These are phyloP conservation scores for Eufriesea mexicana DNA, from an alignment of 1,140 invertebrate species.

Conservation along the genomic window DNA sequence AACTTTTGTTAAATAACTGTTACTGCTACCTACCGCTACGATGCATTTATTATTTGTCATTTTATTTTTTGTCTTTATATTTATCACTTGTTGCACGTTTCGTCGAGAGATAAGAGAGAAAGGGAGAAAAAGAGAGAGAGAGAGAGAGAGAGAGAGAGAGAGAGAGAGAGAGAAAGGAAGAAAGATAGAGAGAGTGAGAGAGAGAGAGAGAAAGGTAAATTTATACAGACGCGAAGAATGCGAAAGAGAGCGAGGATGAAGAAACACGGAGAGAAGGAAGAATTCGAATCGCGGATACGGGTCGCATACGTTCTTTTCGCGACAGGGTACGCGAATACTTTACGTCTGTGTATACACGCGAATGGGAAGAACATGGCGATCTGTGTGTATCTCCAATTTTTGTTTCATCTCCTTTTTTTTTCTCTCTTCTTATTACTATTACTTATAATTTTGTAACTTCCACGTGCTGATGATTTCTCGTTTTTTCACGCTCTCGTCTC, in stretches of 20 bases:
- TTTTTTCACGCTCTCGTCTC: slow-evolving; percentile 10
- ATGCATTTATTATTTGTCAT: slow-evolving; percentile 48
- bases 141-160: not conserved
- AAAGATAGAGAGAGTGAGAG: not conserved
- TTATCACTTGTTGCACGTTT: slow-evolving; percentile 50
- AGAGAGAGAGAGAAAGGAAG: not conserved
- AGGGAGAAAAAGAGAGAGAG: slow-evolving; percentile 3
- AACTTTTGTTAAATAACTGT: slow-evolving; percentile 6
- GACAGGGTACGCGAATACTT: slow-evolving; percentile 28
- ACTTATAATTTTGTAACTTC: slow-evolving; percentile 37
- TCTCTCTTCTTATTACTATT: slow-evolving; percentile 30
- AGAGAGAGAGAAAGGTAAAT: slow-evolving; percentile 13
- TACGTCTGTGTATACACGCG: slow-evolving; percentile 53
- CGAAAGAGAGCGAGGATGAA: slow-evolving; percentile 11
- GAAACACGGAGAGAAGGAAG: slow-evolving; percentile 11
- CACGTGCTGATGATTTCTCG: not conserved
- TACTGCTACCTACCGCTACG: slow-evolving; percentile 30
- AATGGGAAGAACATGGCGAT: slow-evolving; percentile 43
- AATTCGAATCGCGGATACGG: slow-evolving; percentile 6
- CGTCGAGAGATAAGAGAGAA: not conserved
- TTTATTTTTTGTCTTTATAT: slow-evolving; percentile 40
- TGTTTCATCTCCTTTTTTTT: slow-evolving; percentile 29
- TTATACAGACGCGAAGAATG: slow-evolving; percentile 1
- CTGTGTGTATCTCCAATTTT: slow-evolving; percentile 51
- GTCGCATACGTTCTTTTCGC: slow-evolving; percentile 27